phyloP scores from a whole-genome alignment of 2,888 invertebrate genomes.

The Leptinotarsa juncta region DNA sequence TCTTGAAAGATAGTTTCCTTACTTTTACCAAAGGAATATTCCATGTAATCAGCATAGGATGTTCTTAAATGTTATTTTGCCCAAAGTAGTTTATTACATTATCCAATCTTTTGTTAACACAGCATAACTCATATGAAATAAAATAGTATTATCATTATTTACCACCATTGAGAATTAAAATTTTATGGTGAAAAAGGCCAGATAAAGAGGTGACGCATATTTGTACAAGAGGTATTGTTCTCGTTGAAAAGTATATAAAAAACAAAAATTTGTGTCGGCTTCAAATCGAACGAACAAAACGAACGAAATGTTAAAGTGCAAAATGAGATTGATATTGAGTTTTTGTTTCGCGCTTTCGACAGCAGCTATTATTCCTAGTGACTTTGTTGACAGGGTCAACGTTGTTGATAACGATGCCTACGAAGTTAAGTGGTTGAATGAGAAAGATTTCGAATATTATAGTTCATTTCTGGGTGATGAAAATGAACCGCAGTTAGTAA shows the following conservation, averaged over 20 bases:
- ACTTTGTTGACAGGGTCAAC: neutral
- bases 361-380: conserved; percentile 8
- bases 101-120: neutral
- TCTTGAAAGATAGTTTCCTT: no score
- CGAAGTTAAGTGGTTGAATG: neutral
- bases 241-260: conserved; percentile 10
- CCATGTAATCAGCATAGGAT: neutral
- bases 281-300: conserved; percentile 8
- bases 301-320: neutral
- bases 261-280: neutral
- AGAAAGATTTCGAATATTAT: neutral
- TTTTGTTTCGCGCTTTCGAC: neutral
- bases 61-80: neutral
- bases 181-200: conserved; percentile 1
- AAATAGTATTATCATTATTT: neutral
- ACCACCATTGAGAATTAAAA: neutral
- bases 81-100: neutral
- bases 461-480: neutral
- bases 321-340: conserved; percentile 8
- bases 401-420: neutral
- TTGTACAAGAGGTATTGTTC: conserved; percentile 5
- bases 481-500: neutral
- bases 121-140: neutral
- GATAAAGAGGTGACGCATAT: conserved; percentile 14
- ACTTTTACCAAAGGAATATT: no score